Evolutionary conservation across 1,140 invertebrate genomes (phyloP), one percentile per base, ranked within the genome.

Genomic region (Rhagoletis pomonella): DNA sequence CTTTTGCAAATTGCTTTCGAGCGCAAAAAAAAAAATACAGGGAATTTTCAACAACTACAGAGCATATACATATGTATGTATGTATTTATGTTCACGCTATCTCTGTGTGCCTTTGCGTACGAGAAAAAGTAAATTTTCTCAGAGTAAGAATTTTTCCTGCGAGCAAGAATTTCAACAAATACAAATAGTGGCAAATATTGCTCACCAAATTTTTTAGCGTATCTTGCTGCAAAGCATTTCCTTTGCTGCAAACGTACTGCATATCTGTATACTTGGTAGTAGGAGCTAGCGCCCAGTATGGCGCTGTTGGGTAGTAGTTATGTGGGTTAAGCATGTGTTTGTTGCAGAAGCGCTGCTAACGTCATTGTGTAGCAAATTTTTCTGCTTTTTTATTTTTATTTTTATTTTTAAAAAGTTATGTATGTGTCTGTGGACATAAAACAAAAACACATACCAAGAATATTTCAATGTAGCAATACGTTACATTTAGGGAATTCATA

Each of bases 261-360:
- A 55, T 9, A 55, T 55, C 4, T 55, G 50, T 55, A 55, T 2
- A 55, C 10, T 55, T 10, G 50, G 50, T 10, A 55, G 50, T 55
- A 10, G 50, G 10, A 55, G 10, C 5, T 10, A 55, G 50, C 50
- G 10, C 29, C 3, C 64, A 39, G 1, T 67, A 39, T 2, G 64
- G n/a, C 10, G 64, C 64, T 67, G 2, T 10, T 67, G 64, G 64
- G 19, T 19, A 10, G 6, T 3, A 39, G 29, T 67, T 39, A 67
- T 64, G 64, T 67, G 19, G 64, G 64, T 67, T 67, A 67, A 67
- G 64, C 64, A 67, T 29, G 19, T 39, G 64, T 67, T 14, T 67
- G 64, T 39, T 67, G 29, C 39, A 39, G 39, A 67, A 67, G 64
- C 64, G n/a, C 19, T 62, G 60, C 60, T 39, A 39, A 29, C 19